phyloP scores from a whole-genome alignment of 1,140 invertebrate genomes.

The Macrobrachium rosenbergii region DNA sequence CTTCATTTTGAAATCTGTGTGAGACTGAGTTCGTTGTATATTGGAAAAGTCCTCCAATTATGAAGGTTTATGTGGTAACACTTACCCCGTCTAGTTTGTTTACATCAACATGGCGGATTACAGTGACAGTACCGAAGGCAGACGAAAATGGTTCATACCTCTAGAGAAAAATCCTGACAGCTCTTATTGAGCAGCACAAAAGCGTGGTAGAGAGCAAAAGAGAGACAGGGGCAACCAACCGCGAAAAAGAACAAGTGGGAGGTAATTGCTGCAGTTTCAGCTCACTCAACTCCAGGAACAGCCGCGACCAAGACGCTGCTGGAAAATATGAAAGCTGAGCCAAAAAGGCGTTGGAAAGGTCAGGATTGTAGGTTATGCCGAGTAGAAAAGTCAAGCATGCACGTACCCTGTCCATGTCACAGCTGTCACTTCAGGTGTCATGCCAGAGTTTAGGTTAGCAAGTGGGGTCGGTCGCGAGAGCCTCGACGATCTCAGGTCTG shows the following conservation, averaged over 20 bases:
- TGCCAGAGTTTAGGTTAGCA: no score
- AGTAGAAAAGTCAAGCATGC: no score
- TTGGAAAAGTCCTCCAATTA: no score
- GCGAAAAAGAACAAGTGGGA: conserved; percentile 56
- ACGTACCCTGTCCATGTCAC: no score
- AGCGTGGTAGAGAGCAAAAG: conserved; percentile 45
- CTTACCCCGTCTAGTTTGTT: neutral
- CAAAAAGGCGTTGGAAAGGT: conserved; percentile 54
- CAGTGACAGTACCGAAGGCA: conserved; percentile 41
- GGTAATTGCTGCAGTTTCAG: conserved; percentile 55
- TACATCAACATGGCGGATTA: conserved; percentile 58
- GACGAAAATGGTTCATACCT: conserved; percentile 53
- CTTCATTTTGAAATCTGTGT: no score
- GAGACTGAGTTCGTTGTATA: no score
- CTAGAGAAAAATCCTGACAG: conserved; percentile 56
- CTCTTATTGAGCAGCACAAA: conserved; percentile 53
- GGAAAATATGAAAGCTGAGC: conserved; percentile 58
- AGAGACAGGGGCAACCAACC: conserved; percentile 47
- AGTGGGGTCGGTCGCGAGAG: no score
- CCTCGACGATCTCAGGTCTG: no score
- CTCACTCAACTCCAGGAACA: conserved; percentile 46
- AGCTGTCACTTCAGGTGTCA: no score
- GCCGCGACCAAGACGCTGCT: conserved; percentile 52
- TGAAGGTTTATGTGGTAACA: no score
- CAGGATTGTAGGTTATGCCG: no score